These are phyloP conservation scores for Phyllopteryx taeniolatus DNA, from an alignment of 2,113 vertebrate species.

Conservation along the genomic window DNA sequence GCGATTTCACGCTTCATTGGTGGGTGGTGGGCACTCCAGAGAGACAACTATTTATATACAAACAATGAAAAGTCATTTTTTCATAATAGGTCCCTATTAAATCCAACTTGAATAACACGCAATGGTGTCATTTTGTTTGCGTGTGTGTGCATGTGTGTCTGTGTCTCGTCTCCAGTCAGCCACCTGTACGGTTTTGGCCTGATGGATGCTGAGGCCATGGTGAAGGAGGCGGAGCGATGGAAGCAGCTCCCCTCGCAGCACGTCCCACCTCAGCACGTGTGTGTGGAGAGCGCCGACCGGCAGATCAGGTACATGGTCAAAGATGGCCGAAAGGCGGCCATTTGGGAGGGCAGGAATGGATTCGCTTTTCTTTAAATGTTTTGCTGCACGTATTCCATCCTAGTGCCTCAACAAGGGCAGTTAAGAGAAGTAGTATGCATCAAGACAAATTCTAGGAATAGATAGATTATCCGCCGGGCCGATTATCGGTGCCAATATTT, in stretches of 20 bases:
- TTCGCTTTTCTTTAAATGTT: background rate
- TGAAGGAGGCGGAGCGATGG: conserved; percentile 95
- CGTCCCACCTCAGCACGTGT: conserved; percentile 90
- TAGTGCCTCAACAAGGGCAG: background rate
- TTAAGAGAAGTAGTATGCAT: background rate
- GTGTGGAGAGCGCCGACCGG: conserved; percentile 92
- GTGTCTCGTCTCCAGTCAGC: conserved; percentile 59
- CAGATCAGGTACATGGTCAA: conserved; percentile 87
- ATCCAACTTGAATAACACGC: background rate
- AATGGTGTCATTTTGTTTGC: background rate
- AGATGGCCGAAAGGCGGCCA: background rate
- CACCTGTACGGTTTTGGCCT: conserved; percentile 94
- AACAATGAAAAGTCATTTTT: background rate
- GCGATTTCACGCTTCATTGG: background rate
- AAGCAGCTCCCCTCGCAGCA: conserved; percentile 85
- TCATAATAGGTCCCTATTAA: background rate
- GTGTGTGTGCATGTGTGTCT: background rate
- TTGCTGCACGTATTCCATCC: background rate
- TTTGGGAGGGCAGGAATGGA: background rate
- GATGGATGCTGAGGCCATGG: conserved; percentile 99
- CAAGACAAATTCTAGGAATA: too few species aligned
- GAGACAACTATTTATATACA: background rate
- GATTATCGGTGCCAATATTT: too few species aligned
- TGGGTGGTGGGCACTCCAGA: background rate
- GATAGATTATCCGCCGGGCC: too few species aligned